Evolutionary conservation across 2,888 invertebrate genomes (phyloP).

Genomic region (Liopterus haemorrhoidalis): DNA sequence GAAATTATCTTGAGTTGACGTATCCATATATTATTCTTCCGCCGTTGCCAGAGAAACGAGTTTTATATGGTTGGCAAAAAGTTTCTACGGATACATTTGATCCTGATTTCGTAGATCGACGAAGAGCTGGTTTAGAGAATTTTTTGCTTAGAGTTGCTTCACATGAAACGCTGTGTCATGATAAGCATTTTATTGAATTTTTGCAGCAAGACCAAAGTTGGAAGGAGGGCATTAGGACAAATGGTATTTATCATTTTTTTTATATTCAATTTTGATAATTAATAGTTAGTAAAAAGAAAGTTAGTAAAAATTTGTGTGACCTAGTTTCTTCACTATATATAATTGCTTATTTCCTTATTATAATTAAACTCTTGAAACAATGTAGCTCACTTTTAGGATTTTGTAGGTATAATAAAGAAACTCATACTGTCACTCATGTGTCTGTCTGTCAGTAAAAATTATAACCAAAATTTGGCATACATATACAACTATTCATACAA

Average conservation of each 20-base stretch:
- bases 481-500: too few relatives aligned
- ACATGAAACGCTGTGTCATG: conserved; percentile 66
- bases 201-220: conserved; percentile 73
- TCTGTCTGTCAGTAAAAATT: too few relatives aligned
- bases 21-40: conserved; percentile 78
- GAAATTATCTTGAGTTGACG: conserved; percentile 67
- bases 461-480: too few relatives aligned
- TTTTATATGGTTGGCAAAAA: conserved; percentile 72
- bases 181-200: conserved; percentile 71
- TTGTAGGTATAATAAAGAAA: too few relatives aligned
- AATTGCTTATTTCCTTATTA: too few relatives aligned
- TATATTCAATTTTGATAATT: too few relatives aligned
- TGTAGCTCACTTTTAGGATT: too few relatives aligned
- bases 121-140: conserved; percentile 75
- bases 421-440: too few relatives aligned
- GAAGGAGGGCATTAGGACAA: conserved; percentile 70
- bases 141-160: conserved; percentile 70
- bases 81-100: conserved; percentile 71
- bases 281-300: too few relatives aligned
- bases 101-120: conserved; percentile 77
- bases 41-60: conserved; percentile 74
- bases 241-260: conserved; percentile 50
- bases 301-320: too few relatives aligned
- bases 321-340: too few relatives aligned
- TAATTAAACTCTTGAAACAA: too few relatives aligned